Percentiles rank a stretch among this genome's conserved stretches.
These are phyloP conservation scores for Drosophila gunungcola DNA, from an alignment of 1,140 invertebrate species.

Conservation along the genomic window DNA sequence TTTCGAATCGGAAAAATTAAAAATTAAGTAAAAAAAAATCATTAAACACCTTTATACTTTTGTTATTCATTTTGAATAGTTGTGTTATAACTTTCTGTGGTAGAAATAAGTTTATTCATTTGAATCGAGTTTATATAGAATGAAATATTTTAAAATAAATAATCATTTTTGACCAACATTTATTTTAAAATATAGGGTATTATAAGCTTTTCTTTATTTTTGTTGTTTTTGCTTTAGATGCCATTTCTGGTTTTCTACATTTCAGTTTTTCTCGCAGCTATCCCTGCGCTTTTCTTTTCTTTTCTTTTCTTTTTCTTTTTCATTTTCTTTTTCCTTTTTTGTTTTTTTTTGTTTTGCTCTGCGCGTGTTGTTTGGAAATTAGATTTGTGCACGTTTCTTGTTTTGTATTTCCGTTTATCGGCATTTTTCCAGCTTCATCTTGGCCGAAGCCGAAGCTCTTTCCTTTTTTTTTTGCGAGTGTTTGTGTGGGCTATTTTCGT, in stretches of 20 bases:
- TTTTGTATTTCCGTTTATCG: slow-evolving; percentile 81
- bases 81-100: too few relatives aligned
- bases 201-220: slow-evolving; percentile 7
- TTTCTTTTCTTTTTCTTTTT: neutral
- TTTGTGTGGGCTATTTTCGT: slow-evolving; percentile 26
- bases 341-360: slow-evolving; percentile 25
- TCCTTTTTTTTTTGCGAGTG: neutral
- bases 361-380: slow-evolving; percentile 81
- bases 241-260: slow-evolving; percentile 20
- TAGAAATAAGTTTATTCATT: too few relatives aligned
- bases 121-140: too few relatives aligned
- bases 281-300: slow-evolving; percentile 1
- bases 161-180: neutral
- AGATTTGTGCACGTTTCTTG: slow-evolving; percentile 83
- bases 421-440: slow-evolving; percentile 58
- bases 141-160: neutral
- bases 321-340: neutral
- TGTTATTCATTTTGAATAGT: too few relatives aligned
- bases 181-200: slow-evolving; percentile 11
- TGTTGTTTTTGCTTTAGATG: slow-evolving; percentile 7
- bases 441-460: slow-evolving; percentile 2
- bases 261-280: slow-evolving; percentile 29
- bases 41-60: too few relatives aligned
- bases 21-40: too few relatives aligned
- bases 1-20: too few relatives aligned